These are phyloP conservation scores for Lagopus leucura DNA, from an alignment of 2,113 vertebrate genomes.

Conservation along the genomic window DNA sequence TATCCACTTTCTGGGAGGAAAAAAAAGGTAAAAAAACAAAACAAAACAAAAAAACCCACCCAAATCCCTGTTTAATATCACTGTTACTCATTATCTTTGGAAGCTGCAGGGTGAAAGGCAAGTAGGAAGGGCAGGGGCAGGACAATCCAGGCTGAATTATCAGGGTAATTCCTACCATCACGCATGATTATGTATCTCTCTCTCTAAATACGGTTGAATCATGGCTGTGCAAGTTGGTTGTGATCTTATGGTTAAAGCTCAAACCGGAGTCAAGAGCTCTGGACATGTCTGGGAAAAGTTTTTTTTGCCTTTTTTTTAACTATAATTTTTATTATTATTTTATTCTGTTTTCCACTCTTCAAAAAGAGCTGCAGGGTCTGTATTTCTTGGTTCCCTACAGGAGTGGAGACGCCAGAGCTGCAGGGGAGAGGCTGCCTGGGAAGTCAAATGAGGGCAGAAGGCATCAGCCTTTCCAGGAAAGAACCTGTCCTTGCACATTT, in stretches of 20 bases:
- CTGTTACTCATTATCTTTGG: conserved; percentile 73
- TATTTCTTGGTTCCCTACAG: not conserved
- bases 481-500: conserved; percentile 40
- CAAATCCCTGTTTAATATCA: conserved; percentile 73
- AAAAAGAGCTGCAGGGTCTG: not conserved
- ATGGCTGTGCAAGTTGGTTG: not conserved
- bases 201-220: not conserved
- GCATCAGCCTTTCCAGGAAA: conserved; percentile 4
- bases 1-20: conserved; percentile 57
- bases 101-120: conserved; percentile 48
- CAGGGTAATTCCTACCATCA: conserved; percentile 44
- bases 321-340: not conserved
- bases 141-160: conserved; percentile 43
- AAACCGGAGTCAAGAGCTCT: not conserved
- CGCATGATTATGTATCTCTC: not conserved
- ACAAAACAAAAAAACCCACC: not conserved
- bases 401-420: not conserved
- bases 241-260: not conserved
- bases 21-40: not conserved
- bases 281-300: not conserved
- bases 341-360: not conserved
- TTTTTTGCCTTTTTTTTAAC: not conserved
- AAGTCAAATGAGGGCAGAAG: conserved; percentile 6
- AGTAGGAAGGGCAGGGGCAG: conserved; percentile 53
- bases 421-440: not conserved